phyloP scores from a whole-genome alignment of 1,140 invertebrate genomes.

The Samia ricini region DNA sequence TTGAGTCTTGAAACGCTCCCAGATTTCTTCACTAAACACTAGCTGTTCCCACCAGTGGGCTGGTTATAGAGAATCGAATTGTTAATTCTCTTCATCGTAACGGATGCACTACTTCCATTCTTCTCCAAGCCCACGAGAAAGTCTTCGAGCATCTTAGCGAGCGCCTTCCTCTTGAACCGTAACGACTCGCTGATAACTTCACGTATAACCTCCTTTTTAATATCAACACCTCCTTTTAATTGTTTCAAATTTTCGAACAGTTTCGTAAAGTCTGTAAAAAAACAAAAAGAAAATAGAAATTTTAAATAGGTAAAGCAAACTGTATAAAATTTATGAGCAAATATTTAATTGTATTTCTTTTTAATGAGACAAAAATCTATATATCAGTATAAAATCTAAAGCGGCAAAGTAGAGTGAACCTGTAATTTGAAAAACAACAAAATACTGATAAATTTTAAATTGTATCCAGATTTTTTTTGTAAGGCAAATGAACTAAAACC shows the following conservation, averaged over 20 bases:
- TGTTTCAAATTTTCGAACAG: constrained; percentile 81
- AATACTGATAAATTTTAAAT: too few species aligned
- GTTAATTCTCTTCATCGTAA: constrained; percentile 49
- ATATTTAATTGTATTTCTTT: too few species aligned
- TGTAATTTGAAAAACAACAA: too few species aligned
- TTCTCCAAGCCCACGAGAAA: constrained; percentile 70
- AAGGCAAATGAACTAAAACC: too few species aligned
- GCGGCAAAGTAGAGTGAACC: too few species aligned
- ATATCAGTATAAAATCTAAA: too few species aligned
- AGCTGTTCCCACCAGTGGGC: constrained; percentile 48
- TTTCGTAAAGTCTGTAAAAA: constrained; percentile 81
- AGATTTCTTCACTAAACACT: constrained; percentile 29
- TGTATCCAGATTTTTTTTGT: too few species aligned
- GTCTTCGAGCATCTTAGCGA: constrained; percentile 79
- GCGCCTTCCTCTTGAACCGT: constrained; percentile 83
- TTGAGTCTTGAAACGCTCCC: neutral
- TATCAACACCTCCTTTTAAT: constrained; percentile 80
- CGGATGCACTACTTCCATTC: constrained; percentile 70
- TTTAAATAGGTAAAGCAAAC: too few species aligned
- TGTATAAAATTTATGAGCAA: too few species aligned
- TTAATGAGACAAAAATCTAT: too few species aligned
- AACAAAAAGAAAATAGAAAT: too few species aligned
- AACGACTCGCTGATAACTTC: constrained; percentile 84
- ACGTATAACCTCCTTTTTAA: constrained; percentile 80
- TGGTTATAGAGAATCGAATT: constrained; percentile 37